phyloP scores from a whole-genome alignment of 2,797 vertebrate species.

The Aldrovandia affinis region DNA sequence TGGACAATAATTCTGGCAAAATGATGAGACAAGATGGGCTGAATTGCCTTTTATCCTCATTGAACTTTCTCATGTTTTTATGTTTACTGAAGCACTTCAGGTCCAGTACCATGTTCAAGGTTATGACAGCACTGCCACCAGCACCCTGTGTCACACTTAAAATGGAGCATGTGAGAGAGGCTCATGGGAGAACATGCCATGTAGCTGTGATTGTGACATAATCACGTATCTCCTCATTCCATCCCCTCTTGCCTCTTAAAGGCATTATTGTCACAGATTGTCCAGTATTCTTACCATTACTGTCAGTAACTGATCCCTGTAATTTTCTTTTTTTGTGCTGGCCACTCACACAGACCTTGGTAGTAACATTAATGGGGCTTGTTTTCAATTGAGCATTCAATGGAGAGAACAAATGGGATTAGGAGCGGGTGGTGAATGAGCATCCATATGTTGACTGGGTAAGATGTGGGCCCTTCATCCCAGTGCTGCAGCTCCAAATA shows the following conservation, averaged over 20 bases:
- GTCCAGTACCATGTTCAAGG: neutral
- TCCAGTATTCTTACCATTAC: neutral
- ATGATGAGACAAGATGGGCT: too few relatives aligned
- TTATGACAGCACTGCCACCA: neutral
- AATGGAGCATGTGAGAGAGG: neutral
- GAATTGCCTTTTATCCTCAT: neutral
- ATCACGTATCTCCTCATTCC: neutral
- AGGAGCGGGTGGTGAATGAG: neutral
- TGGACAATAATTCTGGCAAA: too few relatives aligned
- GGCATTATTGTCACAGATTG: neutral
- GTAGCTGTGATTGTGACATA: neutral
- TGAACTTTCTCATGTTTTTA: neutral
- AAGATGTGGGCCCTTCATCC: neutral
- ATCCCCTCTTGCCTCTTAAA: neutral
- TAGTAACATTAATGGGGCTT: neutral
- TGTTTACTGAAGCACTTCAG: neutral
- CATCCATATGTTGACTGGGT: neutral
- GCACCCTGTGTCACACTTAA: neutral
- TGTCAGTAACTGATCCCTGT: constrained; percentile 12
- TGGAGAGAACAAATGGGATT: neutral
- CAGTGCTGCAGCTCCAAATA: neutral
- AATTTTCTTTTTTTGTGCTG: neutral
- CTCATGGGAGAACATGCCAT: neutral
- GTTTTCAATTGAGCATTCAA: neutral
- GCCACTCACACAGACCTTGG: neutral